Conservation (phyloP, 2,113 vertebrate genomes). For the Tupaia tana region DNA sequence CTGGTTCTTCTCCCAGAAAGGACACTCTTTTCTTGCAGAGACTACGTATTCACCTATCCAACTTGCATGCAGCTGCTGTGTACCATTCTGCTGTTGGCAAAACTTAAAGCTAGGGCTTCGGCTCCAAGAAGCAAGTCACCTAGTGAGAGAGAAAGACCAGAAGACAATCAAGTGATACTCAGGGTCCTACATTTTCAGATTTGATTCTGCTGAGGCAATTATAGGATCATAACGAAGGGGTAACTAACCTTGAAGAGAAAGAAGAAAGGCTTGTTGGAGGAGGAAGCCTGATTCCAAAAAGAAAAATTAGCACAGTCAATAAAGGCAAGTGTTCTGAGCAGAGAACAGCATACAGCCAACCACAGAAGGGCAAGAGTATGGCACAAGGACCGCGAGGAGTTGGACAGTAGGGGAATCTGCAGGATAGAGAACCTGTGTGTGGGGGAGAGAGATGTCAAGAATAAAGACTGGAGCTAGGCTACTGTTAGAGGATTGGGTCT, state of each 20-base stretch:
- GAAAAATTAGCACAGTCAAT: background rate
- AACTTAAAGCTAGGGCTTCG: background rate
- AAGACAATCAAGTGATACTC: background rate
- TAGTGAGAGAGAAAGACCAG: background rate
- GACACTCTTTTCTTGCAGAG: background rate
- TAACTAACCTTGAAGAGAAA: background rate
- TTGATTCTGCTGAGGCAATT: background rate
- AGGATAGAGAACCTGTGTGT: background rate
- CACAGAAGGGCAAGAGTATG: background rate
- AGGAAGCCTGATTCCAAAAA: background rate
- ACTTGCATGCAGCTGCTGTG: background rate
- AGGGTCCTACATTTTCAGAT: background rate
- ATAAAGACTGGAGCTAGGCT: background rate
- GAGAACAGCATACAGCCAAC: background rate
- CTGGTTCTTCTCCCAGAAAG: background rate
- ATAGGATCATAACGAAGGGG: background rate
- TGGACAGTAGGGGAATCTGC: background rate
- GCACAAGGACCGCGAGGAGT: rapidly evolving
- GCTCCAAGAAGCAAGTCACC: background rate
- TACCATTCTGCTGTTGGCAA: background rate
- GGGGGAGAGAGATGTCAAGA: background rate
- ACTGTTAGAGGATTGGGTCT: too few relatives aligned
- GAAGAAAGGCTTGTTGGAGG: background rate
- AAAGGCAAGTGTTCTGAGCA: background rate
- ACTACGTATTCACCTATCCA: background rate